A percentile compares a stretch with the other conserved stretches of the same genome.
These are phyloP conservation scores for Garra rufa DNA, from an alignment of 2,113 vertebrate species.

Conservation along the genomic window DNA sequence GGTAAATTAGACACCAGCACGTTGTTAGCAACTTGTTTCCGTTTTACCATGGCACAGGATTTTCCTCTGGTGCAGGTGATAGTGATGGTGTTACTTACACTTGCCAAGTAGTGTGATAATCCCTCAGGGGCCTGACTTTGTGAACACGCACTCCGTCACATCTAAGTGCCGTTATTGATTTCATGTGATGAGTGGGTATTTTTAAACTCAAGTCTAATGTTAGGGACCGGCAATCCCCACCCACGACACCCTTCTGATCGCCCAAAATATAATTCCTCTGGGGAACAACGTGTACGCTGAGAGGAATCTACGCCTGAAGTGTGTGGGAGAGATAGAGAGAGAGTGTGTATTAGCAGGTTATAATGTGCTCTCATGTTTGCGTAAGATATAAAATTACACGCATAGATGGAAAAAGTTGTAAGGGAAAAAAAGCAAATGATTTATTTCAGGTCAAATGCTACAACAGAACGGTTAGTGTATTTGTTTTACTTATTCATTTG, in stretches of 20 bases:
- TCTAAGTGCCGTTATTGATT: slow-evolving; percentile 74
- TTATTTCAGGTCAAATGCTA: not conserved
- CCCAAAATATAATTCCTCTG: slow-evolving; percentile 41
- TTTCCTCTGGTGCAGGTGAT: slow-evolving; percentile 38
- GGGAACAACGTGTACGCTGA: slow-evolving; percentile 37
- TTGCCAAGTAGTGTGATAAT: slow-evolving; percentile 51
- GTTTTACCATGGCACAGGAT: not conserved
- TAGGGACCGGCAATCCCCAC: slow-evolving; percentile 53
- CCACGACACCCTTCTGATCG: not conserved
- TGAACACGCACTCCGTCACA: slow-evolving; percentile 59
- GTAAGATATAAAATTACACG: not conserved
- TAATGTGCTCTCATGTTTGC: not conserved
- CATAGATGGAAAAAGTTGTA: not conserved
- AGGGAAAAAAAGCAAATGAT: not conserved
- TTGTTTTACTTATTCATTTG: not conserved
- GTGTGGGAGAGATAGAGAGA: not conserved
- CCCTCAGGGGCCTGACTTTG: slow-evolving; percentile 30
- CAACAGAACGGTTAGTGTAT: not conserved
- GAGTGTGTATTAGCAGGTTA: not conserved
- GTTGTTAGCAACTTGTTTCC: slow-evolving; percentile 17
- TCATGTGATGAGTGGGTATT: slow-evolving; percentile 72
- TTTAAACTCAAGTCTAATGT: slow-evolving; percentile 69
- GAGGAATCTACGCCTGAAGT: slow-evolving; percentile 7
- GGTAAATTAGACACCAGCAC: not conserved
- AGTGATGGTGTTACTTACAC: slow-evolving; percentile 39